Conservation (phyloP, 2,888 invertebrate genomes). For the Eupithecia vulgata region DNA sequence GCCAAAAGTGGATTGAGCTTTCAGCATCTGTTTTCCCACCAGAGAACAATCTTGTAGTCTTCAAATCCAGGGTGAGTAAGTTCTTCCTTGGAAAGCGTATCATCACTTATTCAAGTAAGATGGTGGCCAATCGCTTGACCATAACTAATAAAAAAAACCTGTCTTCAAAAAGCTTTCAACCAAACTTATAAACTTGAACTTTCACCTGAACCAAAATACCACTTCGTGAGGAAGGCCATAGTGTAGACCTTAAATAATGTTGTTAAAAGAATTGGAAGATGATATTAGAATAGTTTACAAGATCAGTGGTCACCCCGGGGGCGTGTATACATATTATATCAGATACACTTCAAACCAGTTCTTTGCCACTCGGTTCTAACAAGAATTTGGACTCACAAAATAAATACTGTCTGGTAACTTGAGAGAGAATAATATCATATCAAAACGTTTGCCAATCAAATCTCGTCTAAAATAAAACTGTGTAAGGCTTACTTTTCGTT, state of each 20-base stretch:
- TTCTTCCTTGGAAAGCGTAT: too few species aligned
- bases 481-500: constrained; percentile 67
- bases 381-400: constrained; percentile 81
- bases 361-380: constrained; percentile 69
- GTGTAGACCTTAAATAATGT: background rate
- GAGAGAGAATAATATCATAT: constrained; percentile 73
- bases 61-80: too few species aligned
- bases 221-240: background rate
- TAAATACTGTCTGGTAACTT: constrained; percentile 81
- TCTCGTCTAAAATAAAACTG: constrained; percentile 60
- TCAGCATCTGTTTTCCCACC: too few species aligned
- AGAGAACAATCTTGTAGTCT: too few species aligned
- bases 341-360: constrained; percentile 79
- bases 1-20: too few species aligned
- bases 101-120: too few species aligned
- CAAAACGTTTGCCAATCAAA: constrained; percentile 62
- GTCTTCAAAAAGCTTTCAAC: background rate
- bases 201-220: background rate
- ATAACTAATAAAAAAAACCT: too few species aligned
- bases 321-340: constrained; percentile 58
- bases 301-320: constrained; percentile 70
- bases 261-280: background rate
- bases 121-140: too few species aligned
- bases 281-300: constrained; percentile 68
- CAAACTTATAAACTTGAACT: background rate